Percentiles rank a stretch among this genome's conserved stretches.
These are phyloP conservation scores for Thunnus thynnus DNA, from an alignment of 2,113 vertebrate genomes.

Conservation along the genomic window DNA sequence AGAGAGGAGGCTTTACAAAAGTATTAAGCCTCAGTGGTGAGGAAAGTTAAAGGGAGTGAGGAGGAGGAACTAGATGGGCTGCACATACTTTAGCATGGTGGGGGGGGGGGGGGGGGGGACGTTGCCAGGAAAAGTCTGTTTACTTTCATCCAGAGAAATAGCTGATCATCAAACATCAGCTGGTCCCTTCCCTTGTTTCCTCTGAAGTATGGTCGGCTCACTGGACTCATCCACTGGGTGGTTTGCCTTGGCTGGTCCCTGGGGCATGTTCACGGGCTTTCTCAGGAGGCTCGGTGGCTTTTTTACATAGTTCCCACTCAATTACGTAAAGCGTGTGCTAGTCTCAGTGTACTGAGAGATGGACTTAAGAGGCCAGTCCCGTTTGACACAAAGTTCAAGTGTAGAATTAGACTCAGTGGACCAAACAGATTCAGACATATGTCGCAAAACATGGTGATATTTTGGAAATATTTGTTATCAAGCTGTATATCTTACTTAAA, in stretches of 20 bases:
- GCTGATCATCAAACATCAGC: slow-evolving; percentile 60
- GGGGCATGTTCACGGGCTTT: slow-evolving; percentile 41
- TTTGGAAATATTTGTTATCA: slow-evolving; percentile 6
- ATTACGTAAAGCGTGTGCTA: slow-evolving; percentile 26
- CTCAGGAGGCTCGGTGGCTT: slow-evolving; percentile 42
- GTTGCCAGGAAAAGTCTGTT: slow-evolving; percentile 54
- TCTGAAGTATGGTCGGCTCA: not conserved
- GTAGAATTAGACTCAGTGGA: slow-evolving; percentile 14
- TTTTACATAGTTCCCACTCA: slow-evolving; percentile 64
- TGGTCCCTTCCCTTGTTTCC: slow-evolving; percentile 20
- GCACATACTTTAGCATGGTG: slow-evolving; percentile 16
- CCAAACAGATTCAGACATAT: not conserved
- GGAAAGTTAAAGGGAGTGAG: slow-evolving; percentile 48
- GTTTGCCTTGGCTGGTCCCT: slow-evolving; percentile 44
- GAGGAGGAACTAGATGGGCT: slow-evolving; percentile 29
- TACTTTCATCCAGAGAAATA: slow-evolving; percentile 52
- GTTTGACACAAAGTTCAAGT: slow-evolving; percentile 20
- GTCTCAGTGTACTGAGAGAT: slow-evolving; percentile 19
- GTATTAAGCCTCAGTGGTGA: slow-evolving; percentile 20
- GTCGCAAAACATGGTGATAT: not conserved
- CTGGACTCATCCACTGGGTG: slow-evolving; percentile 3
- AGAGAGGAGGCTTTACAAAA: slow-evolving; percentile 6
- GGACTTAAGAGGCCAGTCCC: slow-evolving; percentile 24
- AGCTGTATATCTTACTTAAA: not conserved
- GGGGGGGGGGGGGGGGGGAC: not conserved